Conservation (phyloP, 2,113 vertebrate species). For the Xyliphius kryptos region DNA sequence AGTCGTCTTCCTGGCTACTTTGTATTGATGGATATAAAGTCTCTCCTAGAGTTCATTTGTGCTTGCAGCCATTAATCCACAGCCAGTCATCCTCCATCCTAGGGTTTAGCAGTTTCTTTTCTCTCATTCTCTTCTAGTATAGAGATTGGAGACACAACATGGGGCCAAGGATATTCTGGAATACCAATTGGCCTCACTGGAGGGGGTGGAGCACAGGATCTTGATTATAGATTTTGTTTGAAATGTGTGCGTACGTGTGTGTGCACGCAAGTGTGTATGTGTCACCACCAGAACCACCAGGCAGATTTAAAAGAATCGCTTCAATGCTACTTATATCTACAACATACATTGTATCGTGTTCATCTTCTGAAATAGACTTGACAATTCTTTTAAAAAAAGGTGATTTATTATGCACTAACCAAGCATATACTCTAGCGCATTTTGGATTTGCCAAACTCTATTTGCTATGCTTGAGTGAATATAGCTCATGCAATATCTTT, state of each 20-base stretch:
- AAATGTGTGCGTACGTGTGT: slow-evolving; percentile 46
- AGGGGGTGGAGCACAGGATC: slow-evolving; percentile 62
- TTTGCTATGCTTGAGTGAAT: slow-evolving; percentile 2
- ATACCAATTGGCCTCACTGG: slow-evolving; percentile 70
- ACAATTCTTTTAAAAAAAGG: too few relatives aligned
- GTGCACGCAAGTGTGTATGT: slow-evolving; percentile 19
- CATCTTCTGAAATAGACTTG: too few relatives aligned
- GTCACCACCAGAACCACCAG: slow-evolving; percentile 11
- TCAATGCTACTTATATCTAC: slow-evolving; percentile 28
- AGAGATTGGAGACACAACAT: slow-evolving; percentile 67
- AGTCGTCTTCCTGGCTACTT: slow-evolving; percentile 57
- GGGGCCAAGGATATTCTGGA: slow-evolving; percentile 62
- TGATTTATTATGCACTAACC: too few relatives aligned
- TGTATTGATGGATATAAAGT: slow-evolving; percentile 65
- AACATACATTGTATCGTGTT: too few relatives aligned
- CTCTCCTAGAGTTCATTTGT: slow-evolving; percentile 67
- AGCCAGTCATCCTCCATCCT: slow-evolving; percentile 60
- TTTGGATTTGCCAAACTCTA: neutral
- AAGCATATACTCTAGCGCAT: neutral
- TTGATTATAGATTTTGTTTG: slow-evolving; percentile 71
- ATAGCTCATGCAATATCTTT: slow-evolving; percentile 9
- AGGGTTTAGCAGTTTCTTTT: slow-evolving; percentile 64
- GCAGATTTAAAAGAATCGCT: neutral
- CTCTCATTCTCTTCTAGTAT: slow-evolving; percentile 65
- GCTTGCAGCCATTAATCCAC: slow-evolving; percentile 69